These are phyloP conservation scores for Philonicus albiceps DNA, from an alignment of 2,888 invertebrate genomes.

Conservation along the genomic window DNA sequence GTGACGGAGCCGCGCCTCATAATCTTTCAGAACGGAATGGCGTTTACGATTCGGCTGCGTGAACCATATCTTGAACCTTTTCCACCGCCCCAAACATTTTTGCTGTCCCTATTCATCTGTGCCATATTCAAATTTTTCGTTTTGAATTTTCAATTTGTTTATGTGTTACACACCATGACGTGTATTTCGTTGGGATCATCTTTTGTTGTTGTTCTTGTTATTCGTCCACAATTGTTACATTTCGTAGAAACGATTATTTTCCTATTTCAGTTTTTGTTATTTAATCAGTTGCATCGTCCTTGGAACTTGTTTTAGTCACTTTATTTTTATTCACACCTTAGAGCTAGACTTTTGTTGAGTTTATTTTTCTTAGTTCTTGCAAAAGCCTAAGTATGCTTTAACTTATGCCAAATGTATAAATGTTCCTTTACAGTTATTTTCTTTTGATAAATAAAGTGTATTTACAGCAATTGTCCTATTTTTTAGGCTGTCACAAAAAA, in stretches of 20 bases:
- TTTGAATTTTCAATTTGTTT: not conserved
- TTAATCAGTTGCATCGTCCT: not conserved
- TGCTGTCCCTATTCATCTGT: not conserved
- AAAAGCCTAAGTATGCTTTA: not conserved
- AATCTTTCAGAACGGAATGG: conserved; percentile 31
- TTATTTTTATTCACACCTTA: not conserved
- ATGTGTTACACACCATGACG: not conserved
- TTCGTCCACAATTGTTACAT: not conserved
- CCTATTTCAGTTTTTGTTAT: conserved; percentile 1
- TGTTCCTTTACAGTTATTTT: conserved; percentile 22
- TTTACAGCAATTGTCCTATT: not conserved
- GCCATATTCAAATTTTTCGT: conserved; percentile 14
- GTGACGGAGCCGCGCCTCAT: conserved; percentile 50
- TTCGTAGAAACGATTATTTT: not conserved
- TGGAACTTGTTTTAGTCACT: not conserved
- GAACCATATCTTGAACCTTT: conserved; percentile 39
- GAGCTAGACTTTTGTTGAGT: not conserved
- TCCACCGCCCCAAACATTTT: not conserved
- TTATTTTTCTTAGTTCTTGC: not conserved
- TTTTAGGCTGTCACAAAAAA: not conserved
- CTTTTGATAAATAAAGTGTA: not conserved
- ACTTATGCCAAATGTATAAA: conserved; percentile 1
- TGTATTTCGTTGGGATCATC: not conserved
- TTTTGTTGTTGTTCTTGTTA: conserved; percentile 29
- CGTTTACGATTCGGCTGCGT: conserved; percentile 53